Conservation (phyloP, 2,113 vertebrate genomes). For the Dryoscopus gambensis region DNA sequence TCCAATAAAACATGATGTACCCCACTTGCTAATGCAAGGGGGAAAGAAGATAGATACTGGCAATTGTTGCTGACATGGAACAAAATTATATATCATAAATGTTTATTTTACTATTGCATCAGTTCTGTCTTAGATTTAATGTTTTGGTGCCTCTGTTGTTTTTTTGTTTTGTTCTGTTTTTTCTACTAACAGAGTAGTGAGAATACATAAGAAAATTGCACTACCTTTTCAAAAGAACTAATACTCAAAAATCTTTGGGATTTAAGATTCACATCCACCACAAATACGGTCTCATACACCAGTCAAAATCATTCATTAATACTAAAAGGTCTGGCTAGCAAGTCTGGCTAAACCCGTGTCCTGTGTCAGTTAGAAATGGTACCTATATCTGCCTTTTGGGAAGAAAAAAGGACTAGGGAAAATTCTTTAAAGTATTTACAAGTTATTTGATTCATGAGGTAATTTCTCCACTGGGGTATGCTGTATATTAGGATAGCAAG, state of each 20-base stretch:
- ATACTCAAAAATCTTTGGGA: neutral
- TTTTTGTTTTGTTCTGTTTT: neutral
- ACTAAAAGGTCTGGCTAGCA: neutral
- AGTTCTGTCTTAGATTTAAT: neutral
- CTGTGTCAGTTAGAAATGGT: neutral
- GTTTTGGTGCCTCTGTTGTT: neutral
- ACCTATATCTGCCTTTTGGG: neutral
- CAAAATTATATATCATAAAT: neutral
- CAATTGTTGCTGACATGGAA: neutral
- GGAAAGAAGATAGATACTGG: neutral
- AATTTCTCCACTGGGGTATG: neutral
- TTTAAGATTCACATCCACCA: neutral
- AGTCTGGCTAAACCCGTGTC: neutral
- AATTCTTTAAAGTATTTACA: neutral
- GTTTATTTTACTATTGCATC: neutral
- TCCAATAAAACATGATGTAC: neutral
- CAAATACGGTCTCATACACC: neutral
- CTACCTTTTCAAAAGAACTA: neutral
- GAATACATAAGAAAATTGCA: neutral
- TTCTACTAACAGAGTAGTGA: neutral
- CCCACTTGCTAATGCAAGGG: neutral
- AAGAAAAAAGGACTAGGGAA: neutral
- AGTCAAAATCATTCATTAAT: neutral
- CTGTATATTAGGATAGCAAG: neutral
- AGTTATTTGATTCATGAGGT: neutral